phyloP scores from a whole-genome alignment of 2,888 invertebrate genomes.

The Acholoe squamosa region DNA sequence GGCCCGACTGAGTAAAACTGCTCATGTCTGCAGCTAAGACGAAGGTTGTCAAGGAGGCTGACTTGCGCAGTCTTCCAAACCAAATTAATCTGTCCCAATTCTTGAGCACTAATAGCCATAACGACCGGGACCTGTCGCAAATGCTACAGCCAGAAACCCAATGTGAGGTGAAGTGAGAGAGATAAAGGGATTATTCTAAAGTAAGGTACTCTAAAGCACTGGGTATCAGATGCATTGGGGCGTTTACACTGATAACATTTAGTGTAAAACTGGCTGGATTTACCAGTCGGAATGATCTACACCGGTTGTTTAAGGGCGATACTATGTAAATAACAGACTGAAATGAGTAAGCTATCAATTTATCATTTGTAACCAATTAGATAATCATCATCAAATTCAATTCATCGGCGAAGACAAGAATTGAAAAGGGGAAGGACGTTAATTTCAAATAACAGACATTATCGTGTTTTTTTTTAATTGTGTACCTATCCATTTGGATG shows the following conservation, averaged over 20 bases:
- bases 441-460: too few species aligned
- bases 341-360: neutral
- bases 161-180: neutral
- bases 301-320: neutral
- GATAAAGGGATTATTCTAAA: slow-evolving; percentile 20
- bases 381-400: too few species aligned
- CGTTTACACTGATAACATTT: slow-evolving; percentile 6
- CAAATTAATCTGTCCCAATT: slow-evolving; percentile 13
- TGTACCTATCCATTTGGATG: too few species aligned
- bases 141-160: neutral
- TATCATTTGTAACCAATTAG: too few species aligned
- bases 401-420: too few species aligned
- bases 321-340: neutral
- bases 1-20: neutral
- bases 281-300: neutral
- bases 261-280: neutral
- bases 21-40: neutral
- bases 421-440: too few species aligned
- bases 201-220: neutral
- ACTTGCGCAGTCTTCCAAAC: slow-evolving; percentile 12
- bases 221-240: slow-evolving; percentile 2
- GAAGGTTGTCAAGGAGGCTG: neutral
- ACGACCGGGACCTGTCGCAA: slow-evolving; percentile 2
- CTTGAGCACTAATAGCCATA: neutral
- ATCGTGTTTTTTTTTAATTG: too few species aligned